A percentile compares a stretch with the other conserved stretches of the same genome.
phyloP scores from a whole-genome alignment of 2,888 invertebrate species.

The Julus scandinavius region DNA sequence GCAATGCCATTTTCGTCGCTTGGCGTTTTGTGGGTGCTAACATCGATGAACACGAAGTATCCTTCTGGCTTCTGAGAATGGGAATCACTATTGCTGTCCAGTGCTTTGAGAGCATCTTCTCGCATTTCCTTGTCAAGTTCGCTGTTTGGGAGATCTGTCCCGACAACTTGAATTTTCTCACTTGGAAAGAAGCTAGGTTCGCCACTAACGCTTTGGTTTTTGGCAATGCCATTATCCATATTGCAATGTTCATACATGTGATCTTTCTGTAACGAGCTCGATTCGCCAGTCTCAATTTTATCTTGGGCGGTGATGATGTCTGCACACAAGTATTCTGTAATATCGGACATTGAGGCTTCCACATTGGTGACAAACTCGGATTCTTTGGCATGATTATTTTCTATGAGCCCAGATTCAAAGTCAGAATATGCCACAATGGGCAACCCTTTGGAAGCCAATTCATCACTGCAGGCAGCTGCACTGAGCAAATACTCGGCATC shows the following conservation, averaged over 20 bases:
- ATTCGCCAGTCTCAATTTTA: not conserved
- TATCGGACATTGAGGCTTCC: not conserved
- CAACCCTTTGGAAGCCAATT: not conserved
- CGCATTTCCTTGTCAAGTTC: not conserved
- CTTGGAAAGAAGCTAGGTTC: not conserved
- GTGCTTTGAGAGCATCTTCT: not conserved
- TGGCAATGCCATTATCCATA: not conserved
- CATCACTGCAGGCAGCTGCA: not conserved
- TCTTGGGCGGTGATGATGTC: not conserved
- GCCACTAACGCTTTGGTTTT: not conserved
- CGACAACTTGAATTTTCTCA: not conserved
- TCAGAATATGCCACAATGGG: not conserved
- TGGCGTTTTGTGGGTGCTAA: not conserved
- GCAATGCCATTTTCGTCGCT: not conserved
- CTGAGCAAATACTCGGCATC: not conserved
- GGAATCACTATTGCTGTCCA: not conserved
- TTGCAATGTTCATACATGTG: not conserved
- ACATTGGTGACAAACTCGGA: no score
- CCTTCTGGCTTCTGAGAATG: constrained; percentile 17
- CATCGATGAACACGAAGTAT: constrained; percentile 51
- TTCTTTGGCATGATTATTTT: no score
- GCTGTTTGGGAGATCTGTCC: not conserved
- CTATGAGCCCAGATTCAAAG: not conserved
- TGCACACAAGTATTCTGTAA: not conserved
- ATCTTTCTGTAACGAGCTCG: not conserved